Percentiles rank a stretch among this genome's conserved stretches.
Conservation (phyloP, 2,888 invertebrate species). For the Polydrusus tereticollis region DNA sequence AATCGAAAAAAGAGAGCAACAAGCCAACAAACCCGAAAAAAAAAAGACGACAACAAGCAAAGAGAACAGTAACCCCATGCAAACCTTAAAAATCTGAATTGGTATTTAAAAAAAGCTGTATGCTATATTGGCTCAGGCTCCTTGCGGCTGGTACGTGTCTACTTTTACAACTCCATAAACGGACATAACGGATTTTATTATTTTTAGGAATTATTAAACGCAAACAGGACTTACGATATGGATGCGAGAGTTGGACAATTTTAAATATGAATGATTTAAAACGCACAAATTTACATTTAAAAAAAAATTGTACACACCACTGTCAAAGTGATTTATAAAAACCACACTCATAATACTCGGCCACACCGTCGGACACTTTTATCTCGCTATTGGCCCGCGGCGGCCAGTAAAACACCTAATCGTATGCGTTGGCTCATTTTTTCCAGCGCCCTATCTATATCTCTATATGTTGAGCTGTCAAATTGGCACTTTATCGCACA, state of each 20-base stretch:
- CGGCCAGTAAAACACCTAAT: constrained; percentile 40
- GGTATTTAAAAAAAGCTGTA: no score
- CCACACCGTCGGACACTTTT: constrained; percentile 29
- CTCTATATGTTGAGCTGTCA: constrained; percentile 65
- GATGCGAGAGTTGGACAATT: no score
- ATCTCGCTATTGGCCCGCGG: constrained; percentile 32
- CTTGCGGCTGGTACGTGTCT: no score
- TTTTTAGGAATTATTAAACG: no score
- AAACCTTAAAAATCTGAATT: no score
- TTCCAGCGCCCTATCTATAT: constrained; percentile 54
- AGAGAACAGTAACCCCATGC: neutral
- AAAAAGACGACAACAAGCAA: neutral
- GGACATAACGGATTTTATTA: no score
- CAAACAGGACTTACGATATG: no score
- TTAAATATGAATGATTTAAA: no score
- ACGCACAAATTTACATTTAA: neutral
- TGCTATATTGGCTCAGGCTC: no score
- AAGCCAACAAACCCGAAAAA: no score
- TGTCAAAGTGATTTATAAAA: constrained; percentile 35
- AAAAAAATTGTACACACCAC: constrained; percentile 27
- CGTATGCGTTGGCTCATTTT: constrained; percentile 35
- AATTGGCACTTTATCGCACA: constrained; percentile 65
- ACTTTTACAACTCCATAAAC: no score
- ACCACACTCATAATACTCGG: constrained; percentile 33
- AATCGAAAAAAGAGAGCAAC: no score